Evolutionary conservation across 2,888 invertebrate species (phyloP).

Genomic region (Drosophila recens): DNA sequence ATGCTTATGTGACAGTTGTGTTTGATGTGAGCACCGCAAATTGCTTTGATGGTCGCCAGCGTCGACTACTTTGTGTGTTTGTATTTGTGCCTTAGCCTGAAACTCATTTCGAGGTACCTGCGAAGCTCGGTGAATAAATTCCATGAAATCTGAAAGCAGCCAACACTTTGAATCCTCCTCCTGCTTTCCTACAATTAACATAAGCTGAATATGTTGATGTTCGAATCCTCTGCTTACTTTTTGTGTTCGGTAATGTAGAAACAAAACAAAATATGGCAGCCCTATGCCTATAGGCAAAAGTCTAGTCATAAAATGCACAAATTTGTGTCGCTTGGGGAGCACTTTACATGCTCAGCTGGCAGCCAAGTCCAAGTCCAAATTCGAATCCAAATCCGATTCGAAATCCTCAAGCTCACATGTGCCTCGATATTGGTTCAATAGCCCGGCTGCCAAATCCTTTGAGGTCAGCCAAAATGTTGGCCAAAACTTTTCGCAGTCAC

Average conservation of each 20-base stretch:
- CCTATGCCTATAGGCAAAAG: conserved; percentile 39
- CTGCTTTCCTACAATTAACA: conserved; percentile 7
- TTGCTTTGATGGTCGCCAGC: conserved; percentile 56
- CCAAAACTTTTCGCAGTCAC: conserved; percentile 32
- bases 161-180: background rate
- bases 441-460: conserved; percentile 67
- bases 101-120: conserved; percentile 17
- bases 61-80: conserved; percentile 21
- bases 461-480: conserved; percentile 67
- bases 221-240: background rate
- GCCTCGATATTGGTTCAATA: conserved; percentile 72
- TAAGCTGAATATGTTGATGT: conserved; percentile 8
- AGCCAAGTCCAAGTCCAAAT: conserved; percentile 24
- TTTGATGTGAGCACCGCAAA: conserved; percentile 62
- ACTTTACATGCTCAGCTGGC: conserved; percentile 49
- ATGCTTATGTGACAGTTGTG: conserved; percentile 48
- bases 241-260: background rate
- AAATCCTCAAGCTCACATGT: conserved; percentile 44
- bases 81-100: conserved; percentile 11
- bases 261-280: conserved; percentile 14
- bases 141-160: conserved; percentile 5
- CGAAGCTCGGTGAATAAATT: background rate
- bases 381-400: conserved; percentile 24
- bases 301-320: conserved; percentile 66
- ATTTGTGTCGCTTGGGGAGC: conserved; percentile 72